Conservation (phyloP, 2,888 invertebrate species). For the Drosophila buzzatii region DNA sequence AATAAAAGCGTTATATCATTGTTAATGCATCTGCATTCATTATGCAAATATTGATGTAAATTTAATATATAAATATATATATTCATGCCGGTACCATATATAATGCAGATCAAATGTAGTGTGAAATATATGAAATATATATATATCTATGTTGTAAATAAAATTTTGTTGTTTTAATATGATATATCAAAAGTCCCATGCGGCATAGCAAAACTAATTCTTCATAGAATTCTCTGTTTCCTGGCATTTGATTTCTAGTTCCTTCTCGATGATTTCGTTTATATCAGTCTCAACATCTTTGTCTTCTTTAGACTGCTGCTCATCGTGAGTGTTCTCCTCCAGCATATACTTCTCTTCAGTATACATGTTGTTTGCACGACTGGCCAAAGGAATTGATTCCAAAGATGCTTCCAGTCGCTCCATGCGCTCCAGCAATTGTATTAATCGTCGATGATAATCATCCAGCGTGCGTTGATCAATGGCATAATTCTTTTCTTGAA, state of each 20-base stretch:
- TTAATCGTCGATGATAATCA: constrained; percentile 30
- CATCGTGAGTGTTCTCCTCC: neutral
- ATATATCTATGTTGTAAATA: constrained; percentile 59
- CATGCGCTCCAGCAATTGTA: constrained; percentile 28
- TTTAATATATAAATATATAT: constrained; percentile 40
- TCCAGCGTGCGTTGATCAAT: constrained; percentile 8
- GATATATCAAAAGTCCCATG: neutral
- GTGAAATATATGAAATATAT: constrained; percentile 49
- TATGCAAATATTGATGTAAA: constrained; percentile 52
- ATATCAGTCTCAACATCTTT: neutral
- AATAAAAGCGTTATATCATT: constrained; percentile 58
- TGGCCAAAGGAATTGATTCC: constrained; percentile 7
- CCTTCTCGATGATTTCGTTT: neutral
- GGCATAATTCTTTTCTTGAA: neutral
- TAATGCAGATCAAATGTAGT: constrained; percentile 25
- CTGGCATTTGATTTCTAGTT: neutral
- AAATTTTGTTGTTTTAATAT: constrained; percentile 34
- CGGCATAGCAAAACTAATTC: neutral
- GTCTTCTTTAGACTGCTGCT: constrained; percentile 5
- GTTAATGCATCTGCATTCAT: constrained; percentile 57
- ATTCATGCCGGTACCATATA: constrained; percentile 11
- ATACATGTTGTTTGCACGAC: neutral
- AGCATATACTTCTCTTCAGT: neutral
- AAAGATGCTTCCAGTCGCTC: constrained; percentile 23
- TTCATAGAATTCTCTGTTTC: neutral